Base-by-base conservation (phyloP, 2,113 vertebrate genomes). In the Poicephalus meyeri region DNA sequence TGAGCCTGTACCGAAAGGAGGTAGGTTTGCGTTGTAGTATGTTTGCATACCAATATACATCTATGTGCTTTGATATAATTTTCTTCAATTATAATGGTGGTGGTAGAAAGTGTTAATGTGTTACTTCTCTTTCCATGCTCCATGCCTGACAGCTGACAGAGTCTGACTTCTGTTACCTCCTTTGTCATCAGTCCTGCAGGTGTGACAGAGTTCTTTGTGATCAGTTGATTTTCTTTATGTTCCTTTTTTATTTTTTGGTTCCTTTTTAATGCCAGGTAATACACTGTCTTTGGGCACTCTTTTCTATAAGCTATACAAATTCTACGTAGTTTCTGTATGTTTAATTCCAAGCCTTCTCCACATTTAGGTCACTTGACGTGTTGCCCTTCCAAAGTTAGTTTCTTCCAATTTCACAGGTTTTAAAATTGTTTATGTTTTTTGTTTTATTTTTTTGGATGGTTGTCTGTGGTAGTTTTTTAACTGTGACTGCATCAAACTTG, bases 1-100 rank as follows among this genome's bases (percentile, higher is more conserved):
- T 66, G 39, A 65, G 12, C 65, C 95, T 10, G 91, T 89, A 89
- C 87, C 89, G 96, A 96, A 49, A 78, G 94, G 46, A 96, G 96
- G 98, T 98, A 92, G 19, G 96, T 92, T 74, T 95, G 58, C 24
- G 19, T 21, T 42, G 15, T 46, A 33, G 7, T 84, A 14, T 0
- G 0, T 25, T 71, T 91, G 14, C 23, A 55, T 58, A 44, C 33
- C 18, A 29, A 9, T 52, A 18, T 24, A 8, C 6, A 5, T 31
- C 87, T 35, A 16, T 65, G 16, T 64, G 16, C 61, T 47, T 60
- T 44, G 58, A 17, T 65, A 7, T 1, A 1, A 24, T 49, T 52
- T 83, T 35, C 35, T n/a, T 3, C 11, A 63, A n/a, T 63, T 63
- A 3, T 25, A n/a, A 6, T 16, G 9, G 7, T 65, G 8, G 6